Base-by-base conservation (phyloP, 1,140 invertebrate species). In the Penaeus indicus region DNA sequence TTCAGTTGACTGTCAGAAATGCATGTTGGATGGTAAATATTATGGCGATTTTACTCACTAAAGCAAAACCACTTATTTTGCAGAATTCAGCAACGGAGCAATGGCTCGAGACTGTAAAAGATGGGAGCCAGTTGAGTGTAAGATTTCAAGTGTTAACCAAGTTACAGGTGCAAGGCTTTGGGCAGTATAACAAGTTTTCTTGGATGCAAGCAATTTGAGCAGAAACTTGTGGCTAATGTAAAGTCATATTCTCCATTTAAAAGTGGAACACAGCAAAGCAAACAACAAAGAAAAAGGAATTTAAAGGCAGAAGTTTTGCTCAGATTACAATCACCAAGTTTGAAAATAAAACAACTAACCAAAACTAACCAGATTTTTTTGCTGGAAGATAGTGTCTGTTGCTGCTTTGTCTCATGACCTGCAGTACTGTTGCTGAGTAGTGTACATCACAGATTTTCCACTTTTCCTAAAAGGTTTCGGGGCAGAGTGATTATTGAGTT, bases 101-200 rank as follows among this genome's bases (percentile, higher is more conserved):
- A 81, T 75, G 86, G 86, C 86, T 83, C 63, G 80, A 84, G 67
- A 47, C 80, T 63, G 69, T 84, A 60, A 84, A 42, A 63, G 86
- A 84, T 22, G 80, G 80, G 27, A 88, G 60, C 86, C 67, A 83
- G 38, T 88, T 84, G n/a, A 88, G 60, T 83, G 86, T 88, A 88
- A 88, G 86, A 84, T n/a, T 63, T 54, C 83, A 47, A 47, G 75
- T 75, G 47, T 25, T 64, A 79, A 82, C 63, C 47, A 64, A 25
- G 67, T 88, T 88, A 47, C 81, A 83, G 80, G 86, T 83, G 80
- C 80, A 77, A 75, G 60, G 86, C 86, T 88, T 88, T 75, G 78
- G 78, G 78, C 62, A 47, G 63, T 82, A 64, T 81, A 54, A 10
- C 61, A 54, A 25, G 64, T 38, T 27, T 38, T 72, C 38, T 54